Base-by-base conservation (phyloP, 2,888 invertebrate species). In the Dasysyrphus tricinctus region DNA sequence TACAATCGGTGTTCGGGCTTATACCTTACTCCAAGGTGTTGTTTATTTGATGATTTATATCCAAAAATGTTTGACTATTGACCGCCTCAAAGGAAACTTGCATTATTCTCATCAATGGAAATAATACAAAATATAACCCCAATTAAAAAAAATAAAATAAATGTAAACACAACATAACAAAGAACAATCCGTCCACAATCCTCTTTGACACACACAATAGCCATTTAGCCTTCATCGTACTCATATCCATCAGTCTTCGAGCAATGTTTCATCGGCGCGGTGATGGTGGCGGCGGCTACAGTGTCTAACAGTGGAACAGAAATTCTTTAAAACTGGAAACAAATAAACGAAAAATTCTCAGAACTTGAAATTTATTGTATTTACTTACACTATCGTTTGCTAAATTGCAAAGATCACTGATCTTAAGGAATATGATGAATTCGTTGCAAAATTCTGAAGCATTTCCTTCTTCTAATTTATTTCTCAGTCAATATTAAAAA, bases 201-300 rank as follows among this genome's bases (percentile, higher is more conserved):
- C 63, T 54, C 70, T 61, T 65, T 49, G 56, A 24, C 67, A 56
- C 42, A 70, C n/a, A 82, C 77, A 77, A 82, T 78, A 56, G 72
- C 44, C 63, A 73, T 82, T 82, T 82, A 82, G 78, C 82, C 82
- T 72, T 82, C 82, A 78, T 78, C 82, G 67, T 65, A 73, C 39
- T 73, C 73, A 83, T 78, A 54, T 39, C 69, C 61, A 79, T 83
- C 73, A 67, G 82, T 83, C 82, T 78, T 78, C 56, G 47, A 34
- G 69, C 24, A 57, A 59, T 61, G 37, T 82, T 67, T 59, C 39
- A 32, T 37, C 47, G 19, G 16, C 11, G 16, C 32, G 32, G 32
- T 5, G 32, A 3, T n/a, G n/a, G n/a, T n/a, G n/a, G n/a, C n/a
- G n/a, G 32, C 5, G 3, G 32, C 32, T 24, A 3, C 24, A 24